Evolutionary conservation across 1,140 invertebrate species (phyloP).

Genomic region (Doryteuthis pealeii): DNA sequence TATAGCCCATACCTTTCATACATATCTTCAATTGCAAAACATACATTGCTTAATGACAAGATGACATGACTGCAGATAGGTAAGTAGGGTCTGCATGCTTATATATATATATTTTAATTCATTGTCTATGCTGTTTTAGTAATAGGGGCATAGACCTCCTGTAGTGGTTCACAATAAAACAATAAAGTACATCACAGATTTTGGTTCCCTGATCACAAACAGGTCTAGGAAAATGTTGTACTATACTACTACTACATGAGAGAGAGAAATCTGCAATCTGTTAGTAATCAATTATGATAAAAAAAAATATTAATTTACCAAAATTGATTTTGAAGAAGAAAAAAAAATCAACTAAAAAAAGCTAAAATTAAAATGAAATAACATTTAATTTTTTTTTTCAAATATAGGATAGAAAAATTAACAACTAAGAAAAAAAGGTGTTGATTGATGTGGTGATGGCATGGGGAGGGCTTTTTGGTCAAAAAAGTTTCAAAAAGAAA

Average conservation of each 20-base stretch:
- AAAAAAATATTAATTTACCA: too few species aligned
- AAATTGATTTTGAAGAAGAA: too few species aligned
- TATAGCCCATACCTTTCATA: slow-evolving; percentile 8
- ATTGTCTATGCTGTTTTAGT: not conserved
- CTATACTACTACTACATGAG: slow-evolving; percentile 7
- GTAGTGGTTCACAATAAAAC: slow-evolving; percentile 10
- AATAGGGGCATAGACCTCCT: not conserved
- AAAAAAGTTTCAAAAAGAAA: too few species aligned
- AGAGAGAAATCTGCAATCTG: slow-evolving; percentile 9
- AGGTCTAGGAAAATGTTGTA: not conserved
- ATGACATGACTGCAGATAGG: not conserved
- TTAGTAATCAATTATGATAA: not conserved
- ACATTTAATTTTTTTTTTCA: too few species aligned
- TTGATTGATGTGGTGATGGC: too few species aligned
- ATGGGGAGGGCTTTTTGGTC: too few species aligned
- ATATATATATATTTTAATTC: not conserved
- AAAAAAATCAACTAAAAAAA: too few species aligned
- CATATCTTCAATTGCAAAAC: not conserved
- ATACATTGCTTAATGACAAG: not conserved
- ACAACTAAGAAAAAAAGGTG: too few species aligned
- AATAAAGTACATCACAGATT: slow-evolving; percentile 15
- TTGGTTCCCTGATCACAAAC: slow-evolving; percentile 6
- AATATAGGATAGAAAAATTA: too few species aligned
- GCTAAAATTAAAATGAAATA: too few species aligned
- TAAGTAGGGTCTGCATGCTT: not conserved